phyloP scores from a whole-genome alignment of 1,140 invertebrate species.

The Dendrolimus kikuchii region DNA sequence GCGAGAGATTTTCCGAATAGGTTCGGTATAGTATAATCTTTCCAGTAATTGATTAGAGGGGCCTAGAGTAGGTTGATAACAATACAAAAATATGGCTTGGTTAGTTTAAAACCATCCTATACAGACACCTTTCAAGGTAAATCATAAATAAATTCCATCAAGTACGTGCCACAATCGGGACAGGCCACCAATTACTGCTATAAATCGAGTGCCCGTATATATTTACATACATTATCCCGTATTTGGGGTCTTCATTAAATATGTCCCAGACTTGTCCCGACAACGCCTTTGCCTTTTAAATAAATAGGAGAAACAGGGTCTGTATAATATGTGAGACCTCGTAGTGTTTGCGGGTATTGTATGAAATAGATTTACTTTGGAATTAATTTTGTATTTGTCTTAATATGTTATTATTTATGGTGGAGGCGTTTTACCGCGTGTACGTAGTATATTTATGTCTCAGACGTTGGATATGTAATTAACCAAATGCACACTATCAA shows the following conservation, averaged over 20 bases:
- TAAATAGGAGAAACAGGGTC: not conserved
- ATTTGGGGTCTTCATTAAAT: slow-evolving; percentile 23
- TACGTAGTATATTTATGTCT: too few species aligned
- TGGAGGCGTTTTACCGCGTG: too few species aligned
- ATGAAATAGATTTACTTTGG: too few species aligned
- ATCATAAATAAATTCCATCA: slow-evolving; percentile 17
- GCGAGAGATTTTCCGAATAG: too few species aligned
- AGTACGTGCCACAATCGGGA: slow-evolving; percentile 9
- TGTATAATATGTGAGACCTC: not conserved
- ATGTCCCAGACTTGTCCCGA: slow-evolving; percentile 11
- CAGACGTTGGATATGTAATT: too few species aligned
- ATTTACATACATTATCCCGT: slow-evolving; percentile 24
- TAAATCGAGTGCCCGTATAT: slow-evolving; percentile 14
- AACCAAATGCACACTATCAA: too few species aligned
- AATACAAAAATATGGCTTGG: not conserved
- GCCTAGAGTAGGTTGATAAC: too few species aligned
- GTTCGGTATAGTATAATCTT: too few species aligned
- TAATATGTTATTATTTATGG: too few species aligned
- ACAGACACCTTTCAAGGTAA: not conserved
- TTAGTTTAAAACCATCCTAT: not conserved
- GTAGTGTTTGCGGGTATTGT: not conserved
- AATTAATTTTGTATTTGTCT: too few species aligned
- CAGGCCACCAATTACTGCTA: slow-evolving; percentile 10
- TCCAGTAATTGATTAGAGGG: too few species aligned
- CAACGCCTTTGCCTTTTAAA: not conserved